These are phyloP conservation scores for Ivindomyrus marchei DNA, from an alignment of 2,113 vertebrate genomes.

Conservation along the genomic window DNA sequence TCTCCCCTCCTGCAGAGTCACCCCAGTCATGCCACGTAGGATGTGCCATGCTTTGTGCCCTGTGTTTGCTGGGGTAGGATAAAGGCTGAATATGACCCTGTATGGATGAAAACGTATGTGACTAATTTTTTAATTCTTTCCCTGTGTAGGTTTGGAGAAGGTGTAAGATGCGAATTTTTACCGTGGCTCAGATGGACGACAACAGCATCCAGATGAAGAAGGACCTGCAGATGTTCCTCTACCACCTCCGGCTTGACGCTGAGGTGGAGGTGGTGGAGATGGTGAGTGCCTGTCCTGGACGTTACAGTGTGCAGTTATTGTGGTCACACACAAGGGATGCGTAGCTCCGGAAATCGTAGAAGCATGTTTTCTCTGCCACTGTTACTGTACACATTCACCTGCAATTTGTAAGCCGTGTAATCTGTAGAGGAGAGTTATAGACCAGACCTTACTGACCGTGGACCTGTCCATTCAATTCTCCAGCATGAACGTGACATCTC, in stretches of 20 bases:
- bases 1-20: not conserved
- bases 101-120: not conserved
- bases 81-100: not conserved
- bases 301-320: not conserved
- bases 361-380: not conserved
- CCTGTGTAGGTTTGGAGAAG: conserved; percentile 82
- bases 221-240: conserved; percentile 86
- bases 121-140: not conserved
- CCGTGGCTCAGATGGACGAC: conserved; percentile 88
- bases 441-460: not conserved
- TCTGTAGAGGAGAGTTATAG: not conserved
- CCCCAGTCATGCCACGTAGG: not conserved
- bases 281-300: conserved; percentile 55
- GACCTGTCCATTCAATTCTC: conserved; percentile 15
- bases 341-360: not conserved
- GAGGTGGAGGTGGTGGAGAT: conserved; percentile 95
- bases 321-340: not conserved
- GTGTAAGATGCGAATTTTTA: conserved; percentile 92
- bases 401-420: not conserved
- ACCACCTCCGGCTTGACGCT: conserved; percentile 82
- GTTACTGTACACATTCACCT: not conserved
- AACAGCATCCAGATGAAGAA: conserved; percentile 98
- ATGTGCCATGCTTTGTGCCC: not conserved
- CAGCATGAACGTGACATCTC: conserved; percentile 92
- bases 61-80: not conserved